Conservation (phyloP, 1,140 invertebrate species). For the Lysiphlebus fabarum region DNA sequence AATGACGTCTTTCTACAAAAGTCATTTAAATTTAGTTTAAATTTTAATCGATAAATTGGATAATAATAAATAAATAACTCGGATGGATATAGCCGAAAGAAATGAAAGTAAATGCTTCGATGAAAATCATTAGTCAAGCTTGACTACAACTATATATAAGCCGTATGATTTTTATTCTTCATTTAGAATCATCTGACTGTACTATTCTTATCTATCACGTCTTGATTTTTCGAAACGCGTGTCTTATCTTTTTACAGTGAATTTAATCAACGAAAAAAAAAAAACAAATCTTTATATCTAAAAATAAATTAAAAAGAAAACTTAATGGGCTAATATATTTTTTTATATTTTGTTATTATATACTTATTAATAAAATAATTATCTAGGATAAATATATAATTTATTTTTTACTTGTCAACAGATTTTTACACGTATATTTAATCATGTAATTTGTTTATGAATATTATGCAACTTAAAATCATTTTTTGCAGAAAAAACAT, state of each 20-base stretch:
- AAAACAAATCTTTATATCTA: constrained; percentile 23
- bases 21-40: too few relatives aligned
- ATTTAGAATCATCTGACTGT: not conserved
- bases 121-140: constrained; percentile 18
- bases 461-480: not conserved
- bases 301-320: too few relatives aligned
- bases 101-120: constrained; percentile 9
- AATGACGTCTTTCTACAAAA: too few relatives aligned
- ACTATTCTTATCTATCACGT: too few relatives aligned
- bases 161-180: constrained; percentile 24
- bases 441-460: not conserved
- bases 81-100: not conserved
- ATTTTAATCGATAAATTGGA: too few relatives aligned
- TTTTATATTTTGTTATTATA: not conserved
- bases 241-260: constrained; percentile 20
- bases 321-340: too few relatives aligned
- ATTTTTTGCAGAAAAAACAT: not conserved
- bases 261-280: constrained; percentile 4
- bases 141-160: constrained; percentile 9
- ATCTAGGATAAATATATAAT: too few relatives aligned
- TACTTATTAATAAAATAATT: not conserved
- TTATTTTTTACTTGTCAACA: too few relatives aligned
- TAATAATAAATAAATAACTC: too few relatives aligned
- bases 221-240: constrained; percentile 6
- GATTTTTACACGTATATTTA: not conserved